phyloP scores from a whole-genome alignment of 53 echinoderm and acorn worm species.

The Temnopleurus reevesii region DNA sequence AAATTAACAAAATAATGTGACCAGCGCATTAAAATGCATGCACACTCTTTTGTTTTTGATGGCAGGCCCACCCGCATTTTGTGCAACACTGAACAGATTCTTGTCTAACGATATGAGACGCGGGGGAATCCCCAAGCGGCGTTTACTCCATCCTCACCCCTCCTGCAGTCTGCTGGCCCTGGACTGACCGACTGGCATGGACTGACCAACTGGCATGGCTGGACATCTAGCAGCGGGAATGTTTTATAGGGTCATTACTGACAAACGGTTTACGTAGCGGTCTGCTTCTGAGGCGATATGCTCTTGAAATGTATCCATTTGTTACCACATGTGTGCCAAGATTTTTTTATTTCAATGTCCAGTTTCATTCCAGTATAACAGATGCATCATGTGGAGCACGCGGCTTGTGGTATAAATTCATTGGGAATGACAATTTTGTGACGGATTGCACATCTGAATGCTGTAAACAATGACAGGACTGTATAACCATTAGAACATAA shows the following conservation, averaged over 20 bases:
- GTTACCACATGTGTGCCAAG: neutral
- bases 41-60: too few relatives aligned
- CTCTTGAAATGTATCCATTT: slow-evolving; percentile 13
- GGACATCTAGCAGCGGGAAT: neutral
- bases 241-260: slow-evolving; percentile 48
- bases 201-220: neutral
- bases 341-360: neutral
- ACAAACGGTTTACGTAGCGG: slow-evolving; percentile 47
- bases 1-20: too few relatives aligned
- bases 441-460: neutral
- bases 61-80: slow-evolving; percentile 13
- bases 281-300: neutral
- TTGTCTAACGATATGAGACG: slow-evolving; percentile 1
- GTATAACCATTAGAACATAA: too few relatives aligned
- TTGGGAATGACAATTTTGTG: neutral
- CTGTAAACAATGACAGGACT: neutral
- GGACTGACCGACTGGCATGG: neutral
- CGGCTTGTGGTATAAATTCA: neutral
- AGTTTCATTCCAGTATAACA: neutral
- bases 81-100: neutral
- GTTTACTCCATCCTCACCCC: slow-evolving; percentile 18
- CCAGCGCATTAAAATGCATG: too few relatives aligned
- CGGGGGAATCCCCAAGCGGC: slow-evolving; percentile 31
- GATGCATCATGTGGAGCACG: neutral
- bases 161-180: neutral